Base-by-base conservation (phyloP, 2,888 invertebrate genomes). In the Pyrocoelia pectoralis region DNA sequence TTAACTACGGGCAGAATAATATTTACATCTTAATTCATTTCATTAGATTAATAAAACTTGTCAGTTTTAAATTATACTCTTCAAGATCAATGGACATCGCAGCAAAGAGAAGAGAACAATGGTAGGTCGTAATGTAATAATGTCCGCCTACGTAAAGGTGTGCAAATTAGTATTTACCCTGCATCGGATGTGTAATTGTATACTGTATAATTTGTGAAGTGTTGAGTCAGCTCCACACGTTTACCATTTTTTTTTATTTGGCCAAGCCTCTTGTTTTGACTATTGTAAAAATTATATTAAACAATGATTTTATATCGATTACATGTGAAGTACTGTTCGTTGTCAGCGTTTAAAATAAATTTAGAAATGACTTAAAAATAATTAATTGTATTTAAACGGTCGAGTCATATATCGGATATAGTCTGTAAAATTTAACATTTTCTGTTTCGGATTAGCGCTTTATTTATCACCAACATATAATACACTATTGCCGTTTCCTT, bases 121-220 rank as follows among this genome's bases (percentile, higher is more conserved):
- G 52, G 41, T 43, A 29, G 61, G 48, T 56, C 61, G 67, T 66
- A 65, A 67, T 70, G 69, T 67, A 68, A 70, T 67, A 68, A 68
- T 69, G 63, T 68, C 72, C 68, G 65, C 72, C 66, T 56, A 65
- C 63, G 38, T 52, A 53, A 50, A 62, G 59, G 69, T 66, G 72
- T 70, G 72, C 67, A 72, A 72, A 72, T 72, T 72, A 72, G 68
- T 72, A 67, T 71, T 71, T 71, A 68, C 70, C 66, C 66, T 71
- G 62, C 65, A 68, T 68, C 67, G 56, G 54, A 63, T 64, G 61
- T 64, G 68, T 64, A 66, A 61, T 64, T 63, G 64, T 65, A 64
- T 68, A 68, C 61, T 28, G 56, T 52, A 48, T 52, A 61, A 56
- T 61, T 61, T 61, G 61, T 52, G 61, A 61, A 61, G 52, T 61